phyloP scores from a whole-genome alignment of 2,113 vertebrate species.

The Fukomys damarensis region DNA sequence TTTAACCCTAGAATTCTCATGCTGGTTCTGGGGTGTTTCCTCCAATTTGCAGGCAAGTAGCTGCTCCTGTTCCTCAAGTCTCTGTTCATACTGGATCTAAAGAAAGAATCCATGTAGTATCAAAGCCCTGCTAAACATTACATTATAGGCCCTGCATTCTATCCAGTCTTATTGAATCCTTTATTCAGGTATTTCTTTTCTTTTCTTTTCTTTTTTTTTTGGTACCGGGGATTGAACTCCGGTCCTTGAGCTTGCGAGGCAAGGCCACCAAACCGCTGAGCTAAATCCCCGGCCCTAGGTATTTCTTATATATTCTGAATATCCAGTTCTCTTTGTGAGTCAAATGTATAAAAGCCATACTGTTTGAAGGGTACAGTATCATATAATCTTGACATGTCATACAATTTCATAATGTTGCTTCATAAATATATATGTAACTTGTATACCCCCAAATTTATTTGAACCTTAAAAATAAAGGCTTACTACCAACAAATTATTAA shows the following conservation, averaged over 20 bases:
- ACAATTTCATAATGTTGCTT: slow-evolving; percentile 39
- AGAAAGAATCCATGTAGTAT: slow-evolving; percentile 54
- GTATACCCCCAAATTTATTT: not conserved
- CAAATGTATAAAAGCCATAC: not conserved
- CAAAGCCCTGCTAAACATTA: not conserved
- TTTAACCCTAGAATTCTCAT: slow-evolving; percentile 63
- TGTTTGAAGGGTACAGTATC: not conserved
- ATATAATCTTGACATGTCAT: not conserved
- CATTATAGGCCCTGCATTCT: not conserved
- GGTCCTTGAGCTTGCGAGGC: no score
- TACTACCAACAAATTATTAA: not conserved
- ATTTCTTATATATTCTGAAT: not conserved
- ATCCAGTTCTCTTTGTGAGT: not conserved
- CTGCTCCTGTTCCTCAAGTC: slow-evolving; percentile 91
- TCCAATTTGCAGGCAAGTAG: slow-evolving; percentile 85
- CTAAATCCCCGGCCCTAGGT: no score
- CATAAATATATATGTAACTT: slow-evolving; percentile 5
- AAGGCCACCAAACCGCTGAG: no score
- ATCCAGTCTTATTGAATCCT: not conserved
- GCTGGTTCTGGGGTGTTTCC: slow-evolving; percentile 67
- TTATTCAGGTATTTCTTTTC: not conserved
- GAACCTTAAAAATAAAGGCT: not conserved
- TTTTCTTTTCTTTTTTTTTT: no score
- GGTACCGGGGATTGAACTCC: no score
- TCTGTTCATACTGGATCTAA: slow-evolving; percentile 94